Percentiles rank a stretch among this genome's conserved stretches.
Conservation (phyloP, 2,797 vertebrate species). For the Stomatorhinus walkeri region DNA sequence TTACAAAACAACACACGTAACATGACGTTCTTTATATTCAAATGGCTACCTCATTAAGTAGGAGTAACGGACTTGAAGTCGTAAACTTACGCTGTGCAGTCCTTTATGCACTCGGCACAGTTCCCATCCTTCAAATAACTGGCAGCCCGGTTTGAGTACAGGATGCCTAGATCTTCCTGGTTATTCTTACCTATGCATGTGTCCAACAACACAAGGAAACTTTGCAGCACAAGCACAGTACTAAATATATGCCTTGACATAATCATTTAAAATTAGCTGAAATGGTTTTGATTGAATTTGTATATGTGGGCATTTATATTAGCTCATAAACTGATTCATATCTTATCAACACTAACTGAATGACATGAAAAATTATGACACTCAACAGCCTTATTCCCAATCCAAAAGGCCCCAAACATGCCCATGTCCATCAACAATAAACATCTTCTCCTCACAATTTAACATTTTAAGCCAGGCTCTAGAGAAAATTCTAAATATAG, state of each 20-base stretch:
- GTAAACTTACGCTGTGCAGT: conserved; percentile 71
- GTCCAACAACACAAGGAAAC: neutral
- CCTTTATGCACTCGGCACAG: conserved; percentile 76
- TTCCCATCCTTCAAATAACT: conserved; percentile 82
- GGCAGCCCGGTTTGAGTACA: conserved; percentile 84
- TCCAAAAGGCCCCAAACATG: neutral
- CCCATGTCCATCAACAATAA: neutral
- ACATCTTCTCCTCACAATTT: neutral
- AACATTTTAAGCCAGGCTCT: neutral
- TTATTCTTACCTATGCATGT: conserved; percentile 54
- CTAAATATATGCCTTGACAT: neutral
- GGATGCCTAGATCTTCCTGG: conserved; percentile 69
- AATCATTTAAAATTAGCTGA: neutral
- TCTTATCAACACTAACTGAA: neutral
- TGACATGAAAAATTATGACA: neutral
- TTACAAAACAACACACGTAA: neutral
- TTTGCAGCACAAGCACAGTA: neutral
- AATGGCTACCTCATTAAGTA: neutral
- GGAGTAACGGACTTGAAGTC: neutral
- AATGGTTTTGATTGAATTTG: neutral
- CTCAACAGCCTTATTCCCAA: neutral
- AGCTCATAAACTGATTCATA: neutral
- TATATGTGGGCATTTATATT: neutral
- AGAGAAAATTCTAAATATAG: neutral
- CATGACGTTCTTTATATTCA: neutral